Evolutionary conservation across 2,797 vertebrate genomes (phyloP), one percentile per base, ranked within the genome.

Genomic region (Sternotherus odoratus): DNA sequence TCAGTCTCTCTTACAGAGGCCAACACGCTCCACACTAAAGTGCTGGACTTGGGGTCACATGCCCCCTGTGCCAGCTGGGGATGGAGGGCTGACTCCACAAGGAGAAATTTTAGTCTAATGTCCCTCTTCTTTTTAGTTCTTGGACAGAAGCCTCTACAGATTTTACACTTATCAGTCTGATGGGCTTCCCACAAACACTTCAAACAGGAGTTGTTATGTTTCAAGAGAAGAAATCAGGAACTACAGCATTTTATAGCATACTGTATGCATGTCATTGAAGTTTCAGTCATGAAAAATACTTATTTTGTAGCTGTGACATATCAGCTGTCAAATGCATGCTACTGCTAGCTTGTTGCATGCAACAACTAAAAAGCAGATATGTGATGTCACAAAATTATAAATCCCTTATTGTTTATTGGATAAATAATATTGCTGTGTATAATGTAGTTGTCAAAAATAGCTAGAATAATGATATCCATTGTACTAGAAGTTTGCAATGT

Each of bases 141-240:
- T 51, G 17, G 50, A 16, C 50, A 51, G 50, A 51, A 51, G 5
- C 16, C 5, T 51, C 50, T 51, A 51, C 50, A 51, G 4, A 51
- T 51, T 51, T 46, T 46, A 46, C 46, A 46, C 9, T 51, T 51
- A 51, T 51, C 16, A 51, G 50, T 51, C 17, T 51, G 50, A 51
- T 51, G 50, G 50, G 15, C 15, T 51, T 51, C 50, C 50, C 16
- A 15, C 50, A 46, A 46, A 46, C 46, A 46, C 46, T 46, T 46
- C 46, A 46, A 46, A 46, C 46, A 46, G 46, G 46, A 46, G 46
- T 46, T 9, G 46, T 46, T n/a, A 46, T 46, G 46, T 11, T 77
- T 51, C 36, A 23, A 1, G 3, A 24, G 54, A 23, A 49, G 54
- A 21, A 75, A 33, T 13, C 36, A 0, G 0, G 16, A 17, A 26